Conservation (phyloP, 1,140 invertebrate genomes). For the Tetraneura akinire region DNA sequence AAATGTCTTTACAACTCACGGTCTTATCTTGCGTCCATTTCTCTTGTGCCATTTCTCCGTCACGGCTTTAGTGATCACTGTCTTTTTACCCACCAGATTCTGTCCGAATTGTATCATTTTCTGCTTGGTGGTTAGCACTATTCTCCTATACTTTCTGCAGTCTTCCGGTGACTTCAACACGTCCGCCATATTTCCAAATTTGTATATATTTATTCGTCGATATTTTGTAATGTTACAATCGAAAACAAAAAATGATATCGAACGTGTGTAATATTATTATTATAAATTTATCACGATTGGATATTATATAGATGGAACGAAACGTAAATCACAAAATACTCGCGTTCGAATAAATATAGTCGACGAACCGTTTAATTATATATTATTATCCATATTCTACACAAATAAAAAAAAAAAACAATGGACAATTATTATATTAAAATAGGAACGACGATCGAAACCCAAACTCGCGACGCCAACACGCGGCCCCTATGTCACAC, state of each 20-base stretch:
- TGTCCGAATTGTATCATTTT: slow-evolving; percentile 14
- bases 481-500: not conserved
- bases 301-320: not conserved
- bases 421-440: no score
- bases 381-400: no score
- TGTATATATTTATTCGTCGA: no score
- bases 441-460: not conserved
- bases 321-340: not conserved
- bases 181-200: slow-evolving; percentile 18
- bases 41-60: slow-evolving; percentile 9
- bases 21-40: slow-evolving; percentile 22
- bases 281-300: no score
- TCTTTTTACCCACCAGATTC: slow-evolving; percentile 25
- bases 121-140: not conserved
- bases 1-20: slow-evolving; percentile 13
- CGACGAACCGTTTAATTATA: not conserved
- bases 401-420: no score
- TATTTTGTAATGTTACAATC: no score
- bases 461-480: not conserved
- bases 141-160: not conserved
- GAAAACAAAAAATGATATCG: no score
- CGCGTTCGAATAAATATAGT: not conserved
- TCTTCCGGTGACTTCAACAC: slow-evolving; percentile 1
- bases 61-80: slow-evolving; percentile 29
- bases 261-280: no score